Base-by-base conservation (phyloP, 2,797 vertebrate species). In the Characodon lateralis region DNA sequence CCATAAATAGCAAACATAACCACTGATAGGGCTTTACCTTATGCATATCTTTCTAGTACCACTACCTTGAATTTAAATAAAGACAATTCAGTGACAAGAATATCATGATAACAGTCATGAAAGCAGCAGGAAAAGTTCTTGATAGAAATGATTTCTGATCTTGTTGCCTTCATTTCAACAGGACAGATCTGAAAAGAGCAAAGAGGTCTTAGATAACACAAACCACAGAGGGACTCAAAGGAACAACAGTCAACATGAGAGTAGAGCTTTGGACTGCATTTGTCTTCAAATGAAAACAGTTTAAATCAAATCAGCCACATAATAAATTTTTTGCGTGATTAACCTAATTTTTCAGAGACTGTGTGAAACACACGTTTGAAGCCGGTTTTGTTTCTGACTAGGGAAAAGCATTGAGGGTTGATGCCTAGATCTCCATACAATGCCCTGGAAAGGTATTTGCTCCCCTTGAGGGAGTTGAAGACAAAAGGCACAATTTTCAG, bases 291-390 rank as follows among this genome's bases (percentile, higher is more conserved):
- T 72, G 48, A 58, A 56, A 39, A 73, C 12, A 2, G 20, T 58
- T 61, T 65, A 10, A 43, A 53, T 73, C 8, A 76, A 71, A 82
- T 69, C 53, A 55, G 35, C 66, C 43, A 10, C 22, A 68, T 63
- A 70, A 59, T 55, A 78, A 83, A 81, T 74, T 76, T 48, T 79
- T 72, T 56, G 2, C 35, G 65, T 71, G 51, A 65, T 71, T 78
- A 78, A 56, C 39, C 9, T 72, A 6, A 72, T 75, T 55, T 7
- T 6, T 78, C 43, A 69, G 14, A 35, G 26, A 4, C 26, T 46
- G 20, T 1, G 3, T 69, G 39, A 35, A 65, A 80, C 7, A 26
- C 35, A 35, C 35, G 3, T 35, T 35, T 35, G 35, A 51, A 51
- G 50, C 16, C 1, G 20, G 18, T 5, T 61, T 61, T 61, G 6